These are phyloP conservation scores for Scolopax mira DNA, from an alignment of 2,113 vertebrate genomes.

Conservation along the genomic window DNA sequence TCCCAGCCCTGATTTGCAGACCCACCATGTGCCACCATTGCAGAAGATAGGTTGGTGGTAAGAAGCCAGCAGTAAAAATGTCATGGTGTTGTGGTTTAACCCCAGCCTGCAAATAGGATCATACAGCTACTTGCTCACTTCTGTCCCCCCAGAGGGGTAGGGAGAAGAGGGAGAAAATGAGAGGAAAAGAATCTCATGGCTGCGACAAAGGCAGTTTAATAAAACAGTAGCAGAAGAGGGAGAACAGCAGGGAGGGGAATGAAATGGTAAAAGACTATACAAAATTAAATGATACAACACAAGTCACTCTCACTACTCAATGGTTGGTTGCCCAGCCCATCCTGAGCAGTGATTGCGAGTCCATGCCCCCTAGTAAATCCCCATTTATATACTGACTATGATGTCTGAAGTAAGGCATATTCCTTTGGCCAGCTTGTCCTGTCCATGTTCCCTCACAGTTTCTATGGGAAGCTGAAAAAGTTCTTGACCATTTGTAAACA, in stretches of 20 bases:
- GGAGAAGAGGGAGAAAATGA: not conserved
- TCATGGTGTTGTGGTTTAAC: not conserved
- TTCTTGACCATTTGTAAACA: not conserved
- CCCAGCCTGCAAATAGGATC: not conserved
- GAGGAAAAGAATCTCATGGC: not conserved
- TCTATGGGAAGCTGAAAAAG: not conserved
- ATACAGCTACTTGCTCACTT: not conserved
- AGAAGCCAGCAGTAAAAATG: constrained; percentile 24
- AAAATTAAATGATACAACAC: not conserved
- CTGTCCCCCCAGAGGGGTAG: not conserved
- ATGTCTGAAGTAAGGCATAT: not conserved
- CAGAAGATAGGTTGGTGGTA: constrained; percentile 40
- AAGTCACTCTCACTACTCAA: not conserved
- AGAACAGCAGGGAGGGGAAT: too few relatives aligned
- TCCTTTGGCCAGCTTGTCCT: not conserved
- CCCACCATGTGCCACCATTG: not conserved
- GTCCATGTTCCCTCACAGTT: not conserved
- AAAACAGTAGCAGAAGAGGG: not conserved
- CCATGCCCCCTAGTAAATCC: not conserved
- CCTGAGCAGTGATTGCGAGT: not conserved
- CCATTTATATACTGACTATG: not conserved
- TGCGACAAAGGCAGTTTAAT: not conserved
- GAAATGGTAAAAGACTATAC: not conserved
- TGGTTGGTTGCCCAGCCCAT: not conserved
- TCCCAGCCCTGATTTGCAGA: not conserved